These are phyloP conservation scores for Chionoecetes opilio DNA, from an alignment of 1,140 invertebrate species.

Conservation along the genomic window DNA sequence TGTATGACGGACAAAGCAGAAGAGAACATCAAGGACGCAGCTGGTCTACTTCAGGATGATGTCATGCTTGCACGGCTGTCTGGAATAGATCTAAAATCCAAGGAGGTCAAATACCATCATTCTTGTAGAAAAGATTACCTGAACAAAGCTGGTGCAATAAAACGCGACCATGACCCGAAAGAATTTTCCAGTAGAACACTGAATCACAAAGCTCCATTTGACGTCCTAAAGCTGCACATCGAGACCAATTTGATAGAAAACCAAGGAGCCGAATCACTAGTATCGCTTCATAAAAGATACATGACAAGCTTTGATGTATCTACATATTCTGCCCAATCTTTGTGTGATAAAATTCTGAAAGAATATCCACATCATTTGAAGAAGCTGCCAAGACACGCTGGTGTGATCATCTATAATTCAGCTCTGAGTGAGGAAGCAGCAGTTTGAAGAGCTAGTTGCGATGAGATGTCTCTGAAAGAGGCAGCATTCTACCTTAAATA, in stretches of 20 bases:
- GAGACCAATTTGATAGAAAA: neutral
- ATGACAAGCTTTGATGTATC: neutral
- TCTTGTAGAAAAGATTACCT: neutral
- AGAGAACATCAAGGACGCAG: neutral
- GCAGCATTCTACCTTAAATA: neutral
- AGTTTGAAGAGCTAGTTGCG: neutral
- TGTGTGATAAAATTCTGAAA: neutral
- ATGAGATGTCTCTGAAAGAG: neutral
- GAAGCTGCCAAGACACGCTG: neutral
- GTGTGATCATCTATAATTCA: neutral
- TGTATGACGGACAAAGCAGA: neutral
- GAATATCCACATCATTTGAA: neutral
- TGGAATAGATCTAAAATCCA: neutral
- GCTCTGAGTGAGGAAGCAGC: neutral
- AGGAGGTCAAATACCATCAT: slow-evolving; percentile 22
- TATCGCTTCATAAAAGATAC: neutral
- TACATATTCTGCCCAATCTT: neutral
- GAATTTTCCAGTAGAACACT: neutral
- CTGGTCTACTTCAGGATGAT: neutral
- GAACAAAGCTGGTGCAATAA: neutral
- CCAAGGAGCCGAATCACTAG: neutral
- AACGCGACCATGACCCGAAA: neutral
- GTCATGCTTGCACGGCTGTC: neutral
- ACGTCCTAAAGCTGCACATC: neutral
- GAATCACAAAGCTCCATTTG: neutral